phyloP scores from a whole-genome alignment of 2,888 invertebrate genomes.

The Adelognathus sp. region DNA sequence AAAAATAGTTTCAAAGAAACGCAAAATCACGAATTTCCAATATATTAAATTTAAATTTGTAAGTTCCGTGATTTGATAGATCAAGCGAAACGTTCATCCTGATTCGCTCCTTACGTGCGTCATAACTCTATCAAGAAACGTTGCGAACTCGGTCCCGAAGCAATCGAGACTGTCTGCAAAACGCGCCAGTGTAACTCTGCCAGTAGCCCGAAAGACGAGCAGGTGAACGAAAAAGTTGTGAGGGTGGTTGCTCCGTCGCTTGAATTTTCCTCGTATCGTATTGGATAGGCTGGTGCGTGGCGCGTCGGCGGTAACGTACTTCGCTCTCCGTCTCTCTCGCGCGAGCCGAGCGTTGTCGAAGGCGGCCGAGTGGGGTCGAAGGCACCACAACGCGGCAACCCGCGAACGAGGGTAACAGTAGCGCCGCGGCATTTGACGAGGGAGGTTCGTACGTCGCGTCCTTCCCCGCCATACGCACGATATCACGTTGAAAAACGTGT shows the following conservation, averaged over 20 bases:
- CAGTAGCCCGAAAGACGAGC: not conserved
- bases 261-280: constrained; percentile 33
- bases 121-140: not conserved
- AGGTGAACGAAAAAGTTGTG: constrained; percentile 44
- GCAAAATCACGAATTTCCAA: too few species aligned
- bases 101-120: too few species aligned
- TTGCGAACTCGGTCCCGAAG: not conserved
- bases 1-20: too few species aligned
- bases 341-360: constrained; percentile 65
- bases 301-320: constrained; percentile 17
- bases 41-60: too few species aligned
- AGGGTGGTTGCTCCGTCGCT: constrained; percentile 38
- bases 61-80: too few species aligned
- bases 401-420: constrained; percentile 75
- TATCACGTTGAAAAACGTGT: constrained; percentile 40
- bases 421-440: constrained; percentile 77
- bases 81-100: too few species aligned
- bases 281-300: constrained; percentile 43
- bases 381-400: constrained; percentile 72
- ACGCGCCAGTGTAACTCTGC: constrained; percentile 7
- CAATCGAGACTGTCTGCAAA: not conserved
- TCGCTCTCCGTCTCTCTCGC: constrained; percentile 29
- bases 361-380: constrained; percentile 57
- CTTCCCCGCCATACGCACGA: constrained; percentile 16
- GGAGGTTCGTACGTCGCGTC: constrained; percentile 66